Percentiles rank a stretch among this genome's conserved stretches.
Conservation (phyloP, 2,888 invertebrate genomes). For the Chaitophorus viminalis region DNA sequence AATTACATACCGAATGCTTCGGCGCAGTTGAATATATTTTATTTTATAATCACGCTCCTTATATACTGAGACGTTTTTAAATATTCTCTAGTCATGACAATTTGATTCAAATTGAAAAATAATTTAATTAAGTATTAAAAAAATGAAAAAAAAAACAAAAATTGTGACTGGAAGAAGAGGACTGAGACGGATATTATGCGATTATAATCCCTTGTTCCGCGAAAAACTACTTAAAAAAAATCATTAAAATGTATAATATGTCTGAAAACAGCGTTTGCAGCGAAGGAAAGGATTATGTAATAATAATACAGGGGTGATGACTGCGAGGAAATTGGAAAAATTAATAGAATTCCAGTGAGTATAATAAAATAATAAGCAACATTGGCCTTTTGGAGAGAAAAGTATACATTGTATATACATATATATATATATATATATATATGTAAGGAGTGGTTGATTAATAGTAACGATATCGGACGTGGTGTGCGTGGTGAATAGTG, state of each 20-base stretch:
- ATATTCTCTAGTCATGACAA: neutral
- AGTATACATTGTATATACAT: neutral
- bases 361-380: constrained; percentile 2
- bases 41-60: constrained; percentile 26
- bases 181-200: constrained; percentile 1
- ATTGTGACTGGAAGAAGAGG: no score
- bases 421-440: no score
- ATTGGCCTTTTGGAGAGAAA: constrained; percentile 2
- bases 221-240: constrained; percentile 47
- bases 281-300: constrained; percentile 45
- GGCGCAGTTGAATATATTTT: no score
- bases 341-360: constrained; percentile 47
- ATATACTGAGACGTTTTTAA: constrained; percentile 1
- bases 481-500: neutral
- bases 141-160: no score
- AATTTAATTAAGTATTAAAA: constrained; percentile 17
- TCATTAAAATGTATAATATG: neutral
- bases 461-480: no score
- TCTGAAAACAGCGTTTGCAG: constrained; percentile 20
- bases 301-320: constrained; percentile 24
- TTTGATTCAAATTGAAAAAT: constrained; percentile 32
- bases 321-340: constrained; percentile 51
- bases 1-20: neutral
- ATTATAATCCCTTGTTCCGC: constrained; percentile 24
- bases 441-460: no score